Conservation (phyloP, 2,113 vertebrate genomes). For the Monopterus albus region DNA sequence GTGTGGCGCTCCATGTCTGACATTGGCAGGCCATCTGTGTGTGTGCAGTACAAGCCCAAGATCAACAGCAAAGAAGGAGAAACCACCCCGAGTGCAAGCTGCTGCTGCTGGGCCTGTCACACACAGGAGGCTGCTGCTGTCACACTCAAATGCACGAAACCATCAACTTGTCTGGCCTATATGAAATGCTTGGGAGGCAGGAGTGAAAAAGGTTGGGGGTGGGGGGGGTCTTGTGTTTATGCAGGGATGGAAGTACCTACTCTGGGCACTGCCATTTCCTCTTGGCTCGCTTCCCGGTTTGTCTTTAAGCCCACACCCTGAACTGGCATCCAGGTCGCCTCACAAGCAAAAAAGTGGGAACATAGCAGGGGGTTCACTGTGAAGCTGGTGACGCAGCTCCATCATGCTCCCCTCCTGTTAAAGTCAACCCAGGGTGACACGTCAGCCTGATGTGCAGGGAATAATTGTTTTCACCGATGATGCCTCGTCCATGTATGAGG, state of each 20-base stretch:
- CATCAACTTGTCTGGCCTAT: constrained; percentile 42
- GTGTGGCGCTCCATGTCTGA: constrained; percentile 48
- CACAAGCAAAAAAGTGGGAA: constrained; percentile 57
- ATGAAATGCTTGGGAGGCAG: constrained; percentile 32
- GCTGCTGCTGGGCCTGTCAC: constrained; percentile 50
- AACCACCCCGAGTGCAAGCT: constrained; percentile 60
- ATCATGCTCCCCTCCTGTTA: constrained; percentile 41
- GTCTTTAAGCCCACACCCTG: constrained; percentile 51
- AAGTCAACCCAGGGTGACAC: constrained; percentile 76
- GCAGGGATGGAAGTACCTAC: constrained; percentile 52
- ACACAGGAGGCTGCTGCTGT: constrained; percentile 42
- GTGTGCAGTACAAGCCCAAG: constrained; percentile 59
- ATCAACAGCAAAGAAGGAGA: constrained; percentile 66
- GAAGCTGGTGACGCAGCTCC: constrained; percentile 48
- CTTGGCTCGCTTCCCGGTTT: constrained; percentile 67
- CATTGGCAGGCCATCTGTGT: constrained; percentile 47
- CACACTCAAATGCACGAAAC: constrained; percentile 45
- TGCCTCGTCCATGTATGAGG: constrained; percentile 83
- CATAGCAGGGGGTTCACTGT: constrained; percentile 5
- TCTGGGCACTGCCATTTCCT: constrained; percentile 64
- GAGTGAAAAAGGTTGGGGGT: neutral
- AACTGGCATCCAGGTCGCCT: constrained; percentile 45
- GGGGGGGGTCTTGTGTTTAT: constrained; percentile 1
- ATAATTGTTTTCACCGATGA: constrained; percentile 88
- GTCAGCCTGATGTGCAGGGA: constrained; percentile 80